Evolutionary conservation across 2,888 invertebrate genomes (phyloP).

Genomic region (Agrochola macilenta): DNA sequence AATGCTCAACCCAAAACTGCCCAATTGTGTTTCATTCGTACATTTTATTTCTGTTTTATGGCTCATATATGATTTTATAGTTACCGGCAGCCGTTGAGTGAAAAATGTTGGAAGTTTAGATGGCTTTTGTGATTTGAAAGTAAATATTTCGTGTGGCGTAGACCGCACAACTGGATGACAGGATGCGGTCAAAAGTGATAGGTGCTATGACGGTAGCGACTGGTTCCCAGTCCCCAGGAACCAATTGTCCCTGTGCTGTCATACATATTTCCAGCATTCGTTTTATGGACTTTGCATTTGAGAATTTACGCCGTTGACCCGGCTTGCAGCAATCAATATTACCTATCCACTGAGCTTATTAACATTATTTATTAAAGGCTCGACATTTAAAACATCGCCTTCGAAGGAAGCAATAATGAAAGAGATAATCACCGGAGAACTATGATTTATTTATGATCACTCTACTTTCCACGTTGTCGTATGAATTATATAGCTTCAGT

Average conservation of each 20-base stretch:
- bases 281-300: conserved; percentile 27
- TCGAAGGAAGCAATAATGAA: conserved; percentile 25
- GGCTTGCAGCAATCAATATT: conserved; percentile 22
- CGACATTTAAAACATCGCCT: conserved; percentile 5
- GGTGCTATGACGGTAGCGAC: conserved; percentile 61
- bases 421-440: conserved; percentile 16
- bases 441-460: conserved; percentile 2
- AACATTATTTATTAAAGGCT: conserved; percentile 13
- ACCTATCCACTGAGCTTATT: not conserved
- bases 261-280: conserved; percentile 36
- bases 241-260: conserved; percentile 60
- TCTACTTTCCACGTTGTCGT: not conserved
- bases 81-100: conserved; percentile 49
- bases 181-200: conserved; percentile 76
- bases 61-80: conserved; percentile 55
- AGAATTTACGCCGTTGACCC: conserved; percentile 1
- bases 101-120: conserved; percentile 53
- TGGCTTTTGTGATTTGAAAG: conserved; percentile 56
- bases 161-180: conserved; percentile 70
- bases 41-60: conserved; percentile 67
- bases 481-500: conserved; percentile 21
- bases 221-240: conserved; percentile 62
- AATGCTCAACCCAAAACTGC: conserved; percentile 46
- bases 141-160: conserved; percentile 60
- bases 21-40: conserved; percentile 64